phyloP scores from a whole-genome alignment of 2,888 invertebrate species.

The Acleris sparsana region DNA sequence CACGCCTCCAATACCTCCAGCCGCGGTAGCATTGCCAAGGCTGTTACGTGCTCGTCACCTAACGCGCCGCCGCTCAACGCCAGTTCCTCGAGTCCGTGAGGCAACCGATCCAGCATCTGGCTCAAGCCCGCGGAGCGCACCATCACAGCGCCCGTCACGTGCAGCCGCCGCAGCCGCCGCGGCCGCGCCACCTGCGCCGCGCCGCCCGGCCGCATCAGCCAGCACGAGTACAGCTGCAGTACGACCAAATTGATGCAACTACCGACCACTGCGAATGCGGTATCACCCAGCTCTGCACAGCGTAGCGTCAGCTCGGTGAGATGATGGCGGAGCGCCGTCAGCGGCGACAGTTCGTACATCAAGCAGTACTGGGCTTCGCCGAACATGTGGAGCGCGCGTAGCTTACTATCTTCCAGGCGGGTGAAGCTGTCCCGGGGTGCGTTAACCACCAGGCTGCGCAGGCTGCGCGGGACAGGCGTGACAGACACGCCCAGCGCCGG shows the following conservation, averaged over 20 bases:
- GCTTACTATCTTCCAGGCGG: too few species aligned
- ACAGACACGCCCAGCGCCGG: too few species aligned
- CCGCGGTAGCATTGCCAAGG: constrained; percentile 34
- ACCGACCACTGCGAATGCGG: constrained; percentile 31
- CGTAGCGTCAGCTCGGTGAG: too few species aligned
- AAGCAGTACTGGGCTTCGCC: too few species aligned
- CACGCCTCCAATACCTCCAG: constrained; percentile 46
- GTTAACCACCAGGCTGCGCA: too few species aligned
- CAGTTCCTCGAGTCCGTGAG: constrained; percentile 41
- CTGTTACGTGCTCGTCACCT: constrained; percentile 41
- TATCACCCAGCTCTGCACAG: too few species aligned
- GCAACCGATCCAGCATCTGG: constrained; percentile 22
- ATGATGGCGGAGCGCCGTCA: too few species aligned
- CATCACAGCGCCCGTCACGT: constrained; percentile 51
- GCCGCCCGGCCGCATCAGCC: constrained; percentile 46
- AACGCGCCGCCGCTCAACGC: constrained; percentile 45
- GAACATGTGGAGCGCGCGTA: too few species aligned
- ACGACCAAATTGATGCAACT: constrained; percentile 43
- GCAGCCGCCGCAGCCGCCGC: constrained; percentile 43
- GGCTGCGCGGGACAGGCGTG: too few species aligned
- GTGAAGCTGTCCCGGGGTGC: too few species aligned
- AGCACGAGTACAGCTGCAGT: constrained; percentile 52
- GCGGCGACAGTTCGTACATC: too few species aligned
- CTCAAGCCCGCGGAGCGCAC: constrained; percentile 41
- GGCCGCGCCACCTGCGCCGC: constrained; percentile 39